Percentiles rank a stretch among this genome's conserved stretches.
Conservation (phyloP, 2,888 invertebrate species). For the Megalurothrips usitatus region DNA sequence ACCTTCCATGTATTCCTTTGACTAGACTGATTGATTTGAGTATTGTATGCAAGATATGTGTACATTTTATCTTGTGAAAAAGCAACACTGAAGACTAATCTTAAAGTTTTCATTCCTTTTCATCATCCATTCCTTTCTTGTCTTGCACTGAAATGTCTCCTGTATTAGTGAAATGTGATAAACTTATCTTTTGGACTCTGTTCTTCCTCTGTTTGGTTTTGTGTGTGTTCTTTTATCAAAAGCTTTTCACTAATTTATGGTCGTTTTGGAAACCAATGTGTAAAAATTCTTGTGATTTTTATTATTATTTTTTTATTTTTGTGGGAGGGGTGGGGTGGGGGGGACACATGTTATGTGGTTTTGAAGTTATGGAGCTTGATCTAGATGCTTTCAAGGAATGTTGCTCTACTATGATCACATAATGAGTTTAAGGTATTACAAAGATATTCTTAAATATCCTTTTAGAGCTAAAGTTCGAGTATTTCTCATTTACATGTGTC, state of each 20-base stretch:
- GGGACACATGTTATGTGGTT: too few species aligned
- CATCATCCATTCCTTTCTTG: constrained; percentile 8
- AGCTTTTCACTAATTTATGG: too few species aligned
- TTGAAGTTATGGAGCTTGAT: too few species aligned
- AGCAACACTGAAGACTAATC: constrained; percentile 16
- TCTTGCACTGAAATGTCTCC: not conserved
- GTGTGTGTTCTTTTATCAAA: not conserved
- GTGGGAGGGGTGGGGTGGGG: too few species aligned
- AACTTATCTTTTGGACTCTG: not conserved
- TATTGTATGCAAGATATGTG: not conserved
- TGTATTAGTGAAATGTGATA: constrained; percentile 5
- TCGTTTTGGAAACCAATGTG: too few species aligned
- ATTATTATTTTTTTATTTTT: too few species aligned
- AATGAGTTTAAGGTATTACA: too few species aligned
- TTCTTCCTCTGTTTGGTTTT: not conserved
- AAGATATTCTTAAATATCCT: too few species aligned
- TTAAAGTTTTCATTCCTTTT: constrained; percentile 5
- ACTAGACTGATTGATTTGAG: not conserved
- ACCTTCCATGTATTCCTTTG: not conserved
- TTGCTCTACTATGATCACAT: too few species aligned
- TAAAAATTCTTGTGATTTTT: too few species aligned
- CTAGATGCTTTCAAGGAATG: too few species aligned
- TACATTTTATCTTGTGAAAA: not conserved
- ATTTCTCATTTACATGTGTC: not conserved
- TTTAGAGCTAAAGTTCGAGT: not conserved